phyloP scores from a whole-genome alignment of 2,113 vertebrate genomes.

The Reinhardtius hippoglossoides region DNA sequence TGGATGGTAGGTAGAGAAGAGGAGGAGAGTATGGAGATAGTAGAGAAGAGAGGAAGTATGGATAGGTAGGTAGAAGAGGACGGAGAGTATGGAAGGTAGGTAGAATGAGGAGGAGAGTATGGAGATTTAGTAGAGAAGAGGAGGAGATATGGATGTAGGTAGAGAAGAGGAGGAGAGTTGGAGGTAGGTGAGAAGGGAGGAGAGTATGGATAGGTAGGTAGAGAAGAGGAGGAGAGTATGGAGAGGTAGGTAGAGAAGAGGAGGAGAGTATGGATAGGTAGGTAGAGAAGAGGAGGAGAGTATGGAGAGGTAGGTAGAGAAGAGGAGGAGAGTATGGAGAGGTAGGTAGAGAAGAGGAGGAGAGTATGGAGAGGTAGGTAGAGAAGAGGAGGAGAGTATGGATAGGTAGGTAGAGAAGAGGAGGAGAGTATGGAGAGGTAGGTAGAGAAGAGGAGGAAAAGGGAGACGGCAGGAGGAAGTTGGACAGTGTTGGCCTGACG shows the following conservation, averaged over 20 bases:
- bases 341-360: background rate
- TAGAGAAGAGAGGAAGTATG: conserved; percentile 9
- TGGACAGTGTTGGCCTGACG: background rate
- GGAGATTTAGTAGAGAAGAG: no score
- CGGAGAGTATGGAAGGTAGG: no score
- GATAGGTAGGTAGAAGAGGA: no score
- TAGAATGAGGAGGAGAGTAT: no score
- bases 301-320: background rate
- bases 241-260: background rate
- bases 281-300: background rate
- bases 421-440: background rate
- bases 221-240: background rate
- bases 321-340: background rate
- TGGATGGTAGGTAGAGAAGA: no score
- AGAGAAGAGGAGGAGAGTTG: conserved; percentile 7
- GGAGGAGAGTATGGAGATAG: background rate
- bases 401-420: no score
- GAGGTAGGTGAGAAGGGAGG: no score
- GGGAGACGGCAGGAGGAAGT: background rate
- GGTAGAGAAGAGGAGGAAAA: background rate
- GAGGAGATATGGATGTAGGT: background rate
- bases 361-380: no score
- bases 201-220: no score
- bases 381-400: no score
- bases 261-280: background rate